Base-by-base conservation (phyloP, 2,797 vertebrate genomes). In the Tachyglossus aculeatus region DNA sequence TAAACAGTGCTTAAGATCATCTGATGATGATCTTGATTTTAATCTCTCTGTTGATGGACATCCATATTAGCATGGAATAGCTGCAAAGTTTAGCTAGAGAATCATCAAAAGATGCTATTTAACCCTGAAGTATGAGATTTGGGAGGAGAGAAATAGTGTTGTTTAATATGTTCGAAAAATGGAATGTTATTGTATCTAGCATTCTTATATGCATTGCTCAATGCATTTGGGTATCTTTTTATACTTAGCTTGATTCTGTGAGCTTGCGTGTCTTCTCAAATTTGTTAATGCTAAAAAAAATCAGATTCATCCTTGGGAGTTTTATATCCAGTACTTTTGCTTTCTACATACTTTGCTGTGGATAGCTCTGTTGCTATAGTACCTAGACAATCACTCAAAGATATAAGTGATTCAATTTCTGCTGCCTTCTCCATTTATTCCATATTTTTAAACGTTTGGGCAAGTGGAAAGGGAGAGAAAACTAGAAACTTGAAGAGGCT, bases 341-440 rank as follows among this genome's bases (percentile, higher is more conserved):
- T 50, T 19, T 53, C 56, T 38, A 39, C 84, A 86, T 86, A 45
- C 69, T 84, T 84, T 74, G 63, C 54, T 25, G n/a, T 79, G 81
- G 69, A 69, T 72, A 82, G n/a, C n/a, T 86, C 84, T 84, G 84
- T 86, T 77, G 78, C 84, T 80, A 86, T 86, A 84, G 84, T 44
- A 67, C 74, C 82, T 84, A 77, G 80, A 82, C 84, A 77, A 67
- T 62, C 54, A 57, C 69, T 72, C 39, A 34, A 74, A 77, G 80
- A 56, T 59, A 52, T 31, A 60, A 77, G 50, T 29, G 72, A 78
- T 84, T 82, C 82, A 69, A 74, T 77, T 77, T 78, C 69, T 78
- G 60, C 57, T 67, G 68, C 63, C 43, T 71, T 54, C 72, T 39
- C 40, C 57, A 54, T 76, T 69, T 84, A 71, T 78, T 76, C 71